phyloP scores from a whole-genome alignment of 2,797 vertebrate genomes.

The Hozukius guyotensis region DNA sequence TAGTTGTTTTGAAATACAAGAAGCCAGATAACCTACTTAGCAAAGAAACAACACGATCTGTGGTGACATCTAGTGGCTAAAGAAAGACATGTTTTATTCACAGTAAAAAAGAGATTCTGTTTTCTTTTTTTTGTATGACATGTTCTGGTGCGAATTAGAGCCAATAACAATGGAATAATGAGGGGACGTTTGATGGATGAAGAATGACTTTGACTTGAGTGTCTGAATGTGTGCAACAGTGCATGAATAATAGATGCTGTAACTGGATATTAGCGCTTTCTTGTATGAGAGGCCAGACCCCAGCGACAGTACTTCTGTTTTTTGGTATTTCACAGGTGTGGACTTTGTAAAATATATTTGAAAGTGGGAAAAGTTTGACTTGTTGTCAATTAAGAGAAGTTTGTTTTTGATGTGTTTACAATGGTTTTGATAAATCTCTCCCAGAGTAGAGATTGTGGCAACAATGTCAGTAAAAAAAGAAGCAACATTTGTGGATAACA shows the following conservation, averaged over 20 bases:
- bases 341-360: slow-evolving; percentile 47
- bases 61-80: slow-evolving; percentile 72
- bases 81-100: slow-evolving; percentile 9
- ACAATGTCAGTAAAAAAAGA: not conserved
- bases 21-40: slow-evolving; percentile 17
- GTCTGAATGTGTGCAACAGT: slow-evolving; percentile 41
- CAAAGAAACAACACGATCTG: slow-evolving; percentile 4
- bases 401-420: slow-evolving; percentile 6
- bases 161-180: not conserved
- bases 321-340: slow-evolving; percentile 32
- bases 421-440: not conserved
- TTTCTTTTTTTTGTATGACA: not conserved
- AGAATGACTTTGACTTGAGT: slow-evolving; percentile 28
- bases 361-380: slow-evolving; percentile 25
- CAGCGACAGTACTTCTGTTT: slow-evolving; percentile 19
- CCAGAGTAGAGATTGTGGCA: not conserved
- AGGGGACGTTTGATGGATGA: slow-evolving; percentile 30
- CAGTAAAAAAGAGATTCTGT: not conserved
- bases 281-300: slow-evolving; percentile 21
- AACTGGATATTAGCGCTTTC: slow-evolving; percentile 54
- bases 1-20: slow-evolving; percentile 4
- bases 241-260: slow-evolving; percentile 66
- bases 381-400: not conserved
- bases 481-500: not conserved
- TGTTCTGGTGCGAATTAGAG: slow-evolving; percentile 16